Evolutionary conservation across 2,797 vertebrate species (phyloP), one percentile per base, ranked within the genome.

Genomic region (Leucoraja ocellata): DNA sequence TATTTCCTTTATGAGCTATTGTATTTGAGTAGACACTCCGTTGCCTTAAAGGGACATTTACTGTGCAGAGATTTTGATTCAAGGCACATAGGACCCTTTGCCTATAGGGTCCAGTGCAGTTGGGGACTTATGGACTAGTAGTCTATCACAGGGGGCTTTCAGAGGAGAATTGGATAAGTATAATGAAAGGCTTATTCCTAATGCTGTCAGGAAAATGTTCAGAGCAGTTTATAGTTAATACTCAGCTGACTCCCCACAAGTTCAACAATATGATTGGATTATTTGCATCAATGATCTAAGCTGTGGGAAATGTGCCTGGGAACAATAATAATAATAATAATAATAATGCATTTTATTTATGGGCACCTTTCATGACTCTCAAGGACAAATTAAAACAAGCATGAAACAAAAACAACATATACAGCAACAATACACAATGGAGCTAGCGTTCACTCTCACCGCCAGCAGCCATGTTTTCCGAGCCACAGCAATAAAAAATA

Each of bases 231-330:
- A 28, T 21, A 5, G 28, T 54, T 58, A 76, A 73, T 76, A 5
- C 71, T 54, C 71, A 58, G 39, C 39, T 68, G 61, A 21, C 7
- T 3, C 36, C 84, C 63, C 71, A 74, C 46, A n/a, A 74, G 39
- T 39, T 58, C 90, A 76, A 76, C 39, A 28, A n/a, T 6, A 76
- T 1, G 71, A 76, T 76, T 76, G n/a, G 39, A 54, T 74, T 92
- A 92, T 92, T 76, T 74, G 71, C 23, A 88, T 88, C n/a, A 88
- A n/a, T 68, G 16, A 63, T 25, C 61, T 88, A 63, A 68, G 28
- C n/a, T 68, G 63, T 88, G 84, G 63, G 61, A 88, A 88, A 36
- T 88, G n/a, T 21, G 32, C 61, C n/a, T 88, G n/a, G n/a, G 9
- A 88, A 63, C n/a, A 88, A 36, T 8, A 2, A 32, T 32, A 32